phyloP scores from a whole-genome alignment of 2,888 invertebrate species.

The Caenorhabditis sp. region DNA sequence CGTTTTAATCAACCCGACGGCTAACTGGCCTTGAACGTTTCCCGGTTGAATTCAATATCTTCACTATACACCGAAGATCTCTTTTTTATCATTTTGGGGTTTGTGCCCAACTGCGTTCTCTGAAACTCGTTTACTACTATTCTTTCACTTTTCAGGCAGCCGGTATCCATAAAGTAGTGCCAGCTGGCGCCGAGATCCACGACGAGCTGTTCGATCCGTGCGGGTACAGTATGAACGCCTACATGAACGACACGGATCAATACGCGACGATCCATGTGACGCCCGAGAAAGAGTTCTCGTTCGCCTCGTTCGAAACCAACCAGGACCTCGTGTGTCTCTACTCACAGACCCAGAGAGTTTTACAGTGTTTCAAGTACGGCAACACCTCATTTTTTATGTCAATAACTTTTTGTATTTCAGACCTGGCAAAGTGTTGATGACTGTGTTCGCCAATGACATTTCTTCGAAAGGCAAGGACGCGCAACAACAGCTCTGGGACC shows the following conservation, averaged over 20 bases:
- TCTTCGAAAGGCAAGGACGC: constrained; percentile 69
- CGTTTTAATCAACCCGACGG: too few relatives aligned
- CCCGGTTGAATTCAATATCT: too few relatives aligned
- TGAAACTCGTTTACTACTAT: too few relatives aligned
- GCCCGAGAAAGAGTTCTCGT: constrained; percentile 93
- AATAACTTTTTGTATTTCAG: too few relatives aligned
- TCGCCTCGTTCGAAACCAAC: constrained; percentile 93
- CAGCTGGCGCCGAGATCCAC: constrained; percentile 91
- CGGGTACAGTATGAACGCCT: constrained; percentile 99
- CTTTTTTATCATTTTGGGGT: too few relatives aligned
- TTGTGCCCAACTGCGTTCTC: too few relatives aligned
- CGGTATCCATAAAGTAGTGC: constrained; percentile 93
- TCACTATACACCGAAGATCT: too few relatives aligned
- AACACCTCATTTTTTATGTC: too few relatives aligned
- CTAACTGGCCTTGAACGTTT: too few relatives aligned
- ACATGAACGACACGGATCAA: constrained; percentile 89
- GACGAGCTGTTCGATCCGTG: constrained; percentile 98
- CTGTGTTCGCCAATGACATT: constrained; percentile 94
- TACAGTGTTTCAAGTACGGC: constrained; percentile 76
- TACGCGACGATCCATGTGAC: constrained; percentile 99
- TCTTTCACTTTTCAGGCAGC: too few relatives aligned
- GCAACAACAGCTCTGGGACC: constrained; percentile 76
- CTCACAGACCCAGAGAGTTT: constrained; percentile 74
- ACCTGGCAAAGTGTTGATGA: constrained; percentile 86
- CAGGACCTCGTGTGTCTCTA: constrained; percentile 79